These are phyloP conservation scores for Helicoverpa assulta DNA, from an alignment of 2,888 invertebrate species.

Conservation along the genomic window DNA sequence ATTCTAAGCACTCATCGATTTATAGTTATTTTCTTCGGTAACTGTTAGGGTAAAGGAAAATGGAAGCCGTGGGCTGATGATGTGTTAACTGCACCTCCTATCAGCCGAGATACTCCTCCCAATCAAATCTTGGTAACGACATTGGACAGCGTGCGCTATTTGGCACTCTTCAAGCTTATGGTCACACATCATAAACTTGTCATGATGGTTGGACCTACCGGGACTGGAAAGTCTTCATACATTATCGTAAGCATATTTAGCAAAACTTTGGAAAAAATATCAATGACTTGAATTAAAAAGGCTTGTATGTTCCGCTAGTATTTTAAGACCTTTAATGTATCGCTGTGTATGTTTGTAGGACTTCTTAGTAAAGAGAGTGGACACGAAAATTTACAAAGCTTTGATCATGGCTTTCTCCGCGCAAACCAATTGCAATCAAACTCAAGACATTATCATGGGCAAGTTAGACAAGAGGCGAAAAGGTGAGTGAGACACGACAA, in stretches of 20 bases:
- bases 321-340: not conserved
- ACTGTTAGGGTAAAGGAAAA: constrained; percentile 94
- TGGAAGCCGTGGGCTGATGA: constrained; percentile 98
- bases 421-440: constrained; percentile 97
- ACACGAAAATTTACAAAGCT: constrained; percentile 94
- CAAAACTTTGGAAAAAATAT: not conserved
- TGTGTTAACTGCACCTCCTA: constrained; percentile 93
- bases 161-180: constrained; percentile 94
- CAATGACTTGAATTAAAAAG: not conserved
- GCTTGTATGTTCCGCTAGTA: too few relatives aligned
- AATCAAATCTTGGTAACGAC: constrained; percentile 99
- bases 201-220: constrained; percentile 97
- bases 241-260: constrained; percentile 90
- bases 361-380: constrained; percentile 94
- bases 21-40: not conserved
- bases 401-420: constrained; percentile 97
- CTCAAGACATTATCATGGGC: constrained; percentile 98
- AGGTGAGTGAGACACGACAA: constrained; percentile 82
- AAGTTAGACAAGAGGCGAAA: constrained; percentile 97
- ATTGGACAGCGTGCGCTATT: constrained; percentile 96
- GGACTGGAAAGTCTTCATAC: constrained; percentile 98
- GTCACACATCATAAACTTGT: constrained; percentile 95
- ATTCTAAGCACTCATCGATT: not conserved
- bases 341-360: constrained; percentile 87
- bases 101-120: constrained; percentile 96